Percentiles rank a stretch among this genome's conserved stretches.
phyloP scores from a whole-genome alignment of 2,888 invertebrate species.

The Ectemnius cavifrons region DNA sequence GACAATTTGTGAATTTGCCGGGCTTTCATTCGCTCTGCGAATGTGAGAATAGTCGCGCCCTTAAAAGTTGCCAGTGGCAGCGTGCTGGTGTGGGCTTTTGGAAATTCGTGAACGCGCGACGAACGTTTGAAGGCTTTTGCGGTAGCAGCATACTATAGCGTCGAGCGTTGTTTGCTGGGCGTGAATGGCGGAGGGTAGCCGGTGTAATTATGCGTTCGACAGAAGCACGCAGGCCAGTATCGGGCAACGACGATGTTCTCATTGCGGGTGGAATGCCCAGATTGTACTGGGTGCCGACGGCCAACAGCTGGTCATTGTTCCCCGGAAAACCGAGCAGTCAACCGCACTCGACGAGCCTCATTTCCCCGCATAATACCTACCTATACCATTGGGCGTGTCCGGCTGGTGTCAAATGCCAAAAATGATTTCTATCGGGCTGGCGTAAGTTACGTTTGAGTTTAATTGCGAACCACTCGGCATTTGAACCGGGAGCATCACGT shows the following conservation, averaged over 20 bases:
- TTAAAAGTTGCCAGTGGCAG: no score
- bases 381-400: slow-evolving; percentile 5
- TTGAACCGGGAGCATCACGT: no score
- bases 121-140: background rate
- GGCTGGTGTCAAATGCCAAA: slow-evolving; percentile 18
- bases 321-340: slow-evolving; percentile 34
- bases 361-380: slow-evolving; percentile 46
- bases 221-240: slow-evolving; percentile 18
- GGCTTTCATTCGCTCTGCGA: no score
- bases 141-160: background rate
- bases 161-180: slow-evolving; percentile 31
- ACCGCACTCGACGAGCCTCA: slow-evolving; percentile 38
- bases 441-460: background rate
- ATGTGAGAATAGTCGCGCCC: no score
- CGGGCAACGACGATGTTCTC: no score
- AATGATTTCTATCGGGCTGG: slow-evolving; percentile 21
- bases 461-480: background rate
- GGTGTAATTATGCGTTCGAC: slow-evolving; percentile 47
- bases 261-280: background rate
- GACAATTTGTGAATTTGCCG: no score
- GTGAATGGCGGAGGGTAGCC: background rate
- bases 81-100: no score
- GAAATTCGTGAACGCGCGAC: no score
- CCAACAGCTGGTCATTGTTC: slow-evolving; percentile 27
- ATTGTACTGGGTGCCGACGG: background rate